Evolutionary conservation across 2,797 vertebrate species (phyloP), one percentile per base, ranked within the genome.

Genomic region (Chiroxiphia lanceolata): DNA sequence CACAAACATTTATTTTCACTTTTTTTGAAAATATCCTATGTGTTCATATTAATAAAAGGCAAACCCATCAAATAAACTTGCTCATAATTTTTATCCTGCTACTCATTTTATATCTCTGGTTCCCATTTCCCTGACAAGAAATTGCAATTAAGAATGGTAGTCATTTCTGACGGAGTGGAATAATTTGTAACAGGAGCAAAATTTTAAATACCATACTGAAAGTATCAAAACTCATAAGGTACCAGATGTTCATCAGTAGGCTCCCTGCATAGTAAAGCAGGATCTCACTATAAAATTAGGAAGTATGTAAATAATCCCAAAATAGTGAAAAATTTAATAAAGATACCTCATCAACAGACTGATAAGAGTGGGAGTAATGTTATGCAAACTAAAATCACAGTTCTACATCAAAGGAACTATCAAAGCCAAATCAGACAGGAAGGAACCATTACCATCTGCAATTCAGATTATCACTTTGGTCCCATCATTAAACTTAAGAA

Each of bases 361-460:
- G n/a, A 74, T 47, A 87, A 77, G 93, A 95, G 94, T 96, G 83
- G 81, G 90, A 94, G 93, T 96, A 95, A 96, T 56, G 31, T 69
- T 88, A 91, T 65, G 48, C 63, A 95, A 68, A 96, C 93, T 80
- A 87, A 92, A 56, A 63, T 87, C 60, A 86, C 83, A 78, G 83
- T 95, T 96, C 59, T 78, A 94, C 91, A 95, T 96, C 94, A 97
- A 93, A 96, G 77, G 68, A 89, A 70, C 68, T 89, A 76, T 81
- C 67, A 94, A 95, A 93, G 90, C 84, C 61, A 78, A 77, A 76
- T 93, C 75, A 78, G 78, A 76, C 36, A 93, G 29, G 54, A 90
- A 96, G 61, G 89, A 95, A 85, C 74, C 85, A 89, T 81, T 85
- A 19, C 47, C 69, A 83, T 90, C 89, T 97, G 92, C 89, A 96